A percentile compares a stretch with the other conserved stretches of the same genome.
phyloP scores from a whole-genome alignment of 2,797 vertebrate species.

The Pantherophis alleghaniensis region DNA sequence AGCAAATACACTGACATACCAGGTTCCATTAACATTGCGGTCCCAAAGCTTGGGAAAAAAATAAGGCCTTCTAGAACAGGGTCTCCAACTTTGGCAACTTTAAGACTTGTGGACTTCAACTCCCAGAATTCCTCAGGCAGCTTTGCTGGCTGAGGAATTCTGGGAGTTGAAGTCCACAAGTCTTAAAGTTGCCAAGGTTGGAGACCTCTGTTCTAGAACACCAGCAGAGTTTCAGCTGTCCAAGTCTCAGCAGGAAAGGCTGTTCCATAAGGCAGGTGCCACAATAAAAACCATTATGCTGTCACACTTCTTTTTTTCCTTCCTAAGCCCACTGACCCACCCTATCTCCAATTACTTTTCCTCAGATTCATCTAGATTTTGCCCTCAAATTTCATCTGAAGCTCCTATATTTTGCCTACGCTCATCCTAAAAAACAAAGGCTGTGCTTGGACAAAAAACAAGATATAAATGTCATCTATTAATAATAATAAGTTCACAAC shows the following conservation, averaged over 20 bases:
- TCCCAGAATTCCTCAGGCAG: too few species aligned
- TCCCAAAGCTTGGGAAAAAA: background rate
- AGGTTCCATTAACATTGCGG: background rate
- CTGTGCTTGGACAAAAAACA: background rate
- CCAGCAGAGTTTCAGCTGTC: background rate
- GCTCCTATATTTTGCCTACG: background rate
- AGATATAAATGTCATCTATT: background rate
- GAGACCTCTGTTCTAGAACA: background rate
- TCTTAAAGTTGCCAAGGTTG: too few species aligned
- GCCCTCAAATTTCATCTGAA: background rate
- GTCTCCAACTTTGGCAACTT: too few species aligned
- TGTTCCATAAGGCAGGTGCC: background rate
- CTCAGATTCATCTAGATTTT: background rate
- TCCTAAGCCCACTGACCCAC: background rate
- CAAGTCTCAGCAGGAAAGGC: background rate
- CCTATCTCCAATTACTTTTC: background rate
- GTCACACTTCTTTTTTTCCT: background rate
- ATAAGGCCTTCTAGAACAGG: background rate
- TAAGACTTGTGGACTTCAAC: too few species aligned
- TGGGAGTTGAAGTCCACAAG: too few species aligned
- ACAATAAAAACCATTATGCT: background rate
- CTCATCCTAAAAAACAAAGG: background rate
- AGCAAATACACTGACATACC: background rate
- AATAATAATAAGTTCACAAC: background rate
- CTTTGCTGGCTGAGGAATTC: too few species aligned